phyloP scores from a whole-genome alignment of 2,888 invertebrate genomes.

The Lysandra bellargus region DNA sequence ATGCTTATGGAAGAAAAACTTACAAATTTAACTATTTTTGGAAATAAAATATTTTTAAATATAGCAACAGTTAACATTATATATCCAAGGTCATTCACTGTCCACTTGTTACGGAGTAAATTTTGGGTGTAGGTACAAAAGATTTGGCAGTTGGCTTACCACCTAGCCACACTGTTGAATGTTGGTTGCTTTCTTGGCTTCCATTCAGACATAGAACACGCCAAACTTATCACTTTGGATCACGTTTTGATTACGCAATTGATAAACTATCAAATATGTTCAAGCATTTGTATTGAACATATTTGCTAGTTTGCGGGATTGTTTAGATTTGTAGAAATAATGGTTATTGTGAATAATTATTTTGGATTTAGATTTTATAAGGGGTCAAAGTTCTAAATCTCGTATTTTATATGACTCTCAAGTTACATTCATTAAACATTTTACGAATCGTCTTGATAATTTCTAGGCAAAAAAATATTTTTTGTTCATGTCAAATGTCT shows the following conservation, averaged over 20 bases:
- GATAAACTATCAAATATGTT: not conserved
- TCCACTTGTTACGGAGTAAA: conserved; percentile 17
- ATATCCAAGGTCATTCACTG: not conserved
- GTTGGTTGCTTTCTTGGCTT: conserved; percentile 25
- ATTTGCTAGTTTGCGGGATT: not conserved
- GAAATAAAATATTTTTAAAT: not conserved
- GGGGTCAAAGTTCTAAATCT: too few species aligned
- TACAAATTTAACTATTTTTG: not conserved
- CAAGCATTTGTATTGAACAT: not conserved
- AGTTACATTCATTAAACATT: too few species aligned
- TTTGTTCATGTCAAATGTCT: too few species aligned
- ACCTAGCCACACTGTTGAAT: conserved; percentile 23
- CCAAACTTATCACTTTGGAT: conserved; percentile 19
- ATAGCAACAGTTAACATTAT: not conserved
- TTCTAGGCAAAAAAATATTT: too few species aligned
- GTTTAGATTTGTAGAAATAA: not conserved
- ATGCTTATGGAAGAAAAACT: not conserved
- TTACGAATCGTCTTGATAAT: too few species aligned
- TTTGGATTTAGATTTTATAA: not conserved
- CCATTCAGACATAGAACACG: conserved; percentile 15
- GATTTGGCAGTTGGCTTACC: conserved; percentile 16
- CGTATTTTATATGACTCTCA: not conserved
- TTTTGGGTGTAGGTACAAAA: not conserved
- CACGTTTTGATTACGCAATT: conserved; percentile 8
- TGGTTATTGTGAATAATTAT: not conserved